Base-by-base conservation (phyloP, 2,113 vertebrate species). In the Callocephalon fimbriatum region DNA sequence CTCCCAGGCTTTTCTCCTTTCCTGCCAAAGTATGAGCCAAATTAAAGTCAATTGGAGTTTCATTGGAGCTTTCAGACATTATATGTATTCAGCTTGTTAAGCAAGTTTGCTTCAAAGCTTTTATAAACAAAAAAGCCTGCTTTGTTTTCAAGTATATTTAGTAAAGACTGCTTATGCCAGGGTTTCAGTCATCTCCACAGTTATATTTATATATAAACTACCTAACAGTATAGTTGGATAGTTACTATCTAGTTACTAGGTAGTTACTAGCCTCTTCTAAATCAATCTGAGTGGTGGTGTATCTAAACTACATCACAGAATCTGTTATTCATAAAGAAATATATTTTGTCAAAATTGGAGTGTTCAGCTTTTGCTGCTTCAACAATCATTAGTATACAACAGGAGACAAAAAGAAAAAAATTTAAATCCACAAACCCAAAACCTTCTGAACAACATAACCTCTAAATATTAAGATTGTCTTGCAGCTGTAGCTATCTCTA, bases 31-130 rank as follows among this genome's bases (percentile, higher is more conserved):
- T 51, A 84, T 81, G 86, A 95, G 78, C 20, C 72, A 97, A 95
- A 95, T 93, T 96, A 85, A 95, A 94, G 82, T 86, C 92, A 96
- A 96, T 62, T 96, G 93, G 87, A 51, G 73, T 74, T 96, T 78
- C 83, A 72, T 2, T 56, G 91, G 47, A 63, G 88, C 82, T 94
- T 93, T 97, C 92, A 93, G 45, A 66, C 8, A 3, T 47, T 6
- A 0, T 67, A 90, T 93, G 82, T 40, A 74, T 77, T 83, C 54
- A 76, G 88, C 51, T 95, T 92, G 75, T 88, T 92, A 88, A 96
- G 73, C 26, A 77, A 68, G 50, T 92, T 77, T 88, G 54, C 61
- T 86, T 94, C 67, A 88, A 94, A 91, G 53, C 70, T 70, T 14
- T 73, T 88, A 45, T 21, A 59, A 54, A 84, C 16, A 65, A 40